These are phyloP conservation scores for Pristionchus maxplancki DNA, from an alignment of 2,888 invertebrate species.

Conservation along the genomic window DNA sequence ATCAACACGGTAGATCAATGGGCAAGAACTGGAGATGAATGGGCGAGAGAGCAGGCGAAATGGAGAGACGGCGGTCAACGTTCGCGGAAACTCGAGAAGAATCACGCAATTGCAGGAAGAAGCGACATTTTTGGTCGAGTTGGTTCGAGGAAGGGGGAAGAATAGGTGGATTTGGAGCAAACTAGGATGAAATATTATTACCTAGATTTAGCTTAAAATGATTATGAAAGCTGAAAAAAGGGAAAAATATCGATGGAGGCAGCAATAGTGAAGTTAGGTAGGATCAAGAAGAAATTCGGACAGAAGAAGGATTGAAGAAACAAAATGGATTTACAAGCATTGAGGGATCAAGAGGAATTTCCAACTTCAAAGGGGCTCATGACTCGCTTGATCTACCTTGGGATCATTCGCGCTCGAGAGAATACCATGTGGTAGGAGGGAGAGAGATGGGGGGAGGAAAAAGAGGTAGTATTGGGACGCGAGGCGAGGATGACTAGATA, in stretches of 20 bases:
- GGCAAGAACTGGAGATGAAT: not conserved
- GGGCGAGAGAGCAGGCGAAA: not conserved
- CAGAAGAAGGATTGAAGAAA: not conserved
- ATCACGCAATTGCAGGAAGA: not conserved
- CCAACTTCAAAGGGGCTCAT: not conserved
- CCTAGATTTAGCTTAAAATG: too few species aligned
- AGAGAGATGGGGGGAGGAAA: conserved; percentile 25
- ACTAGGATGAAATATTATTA: too few species aligned
- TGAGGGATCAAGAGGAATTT: not conserved
- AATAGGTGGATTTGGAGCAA: too few species aligned
- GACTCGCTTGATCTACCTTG: not conserved
- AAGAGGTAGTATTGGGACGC: not conserved
- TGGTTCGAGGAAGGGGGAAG: not conserved
- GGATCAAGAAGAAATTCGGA: too few species aligned
- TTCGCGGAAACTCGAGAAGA: not conserved
- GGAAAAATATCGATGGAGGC: too few species aligned
- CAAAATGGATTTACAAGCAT: not conserved
- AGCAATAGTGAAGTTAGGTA: too few species aligned
- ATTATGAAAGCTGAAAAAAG: not conserved
- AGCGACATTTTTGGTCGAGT: not conserved
- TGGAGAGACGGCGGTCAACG: not conserved
- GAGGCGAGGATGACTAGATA: conserved; percentile 43
- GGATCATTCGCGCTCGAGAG: not conserved
- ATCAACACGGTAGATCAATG: not conserved
- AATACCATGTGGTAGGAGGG: conserved; percentile 47